phyloP scores from a whole-genome alignment of 2,888 invertebrate species.

The Hermaeophaga mercurialis region DNA sequence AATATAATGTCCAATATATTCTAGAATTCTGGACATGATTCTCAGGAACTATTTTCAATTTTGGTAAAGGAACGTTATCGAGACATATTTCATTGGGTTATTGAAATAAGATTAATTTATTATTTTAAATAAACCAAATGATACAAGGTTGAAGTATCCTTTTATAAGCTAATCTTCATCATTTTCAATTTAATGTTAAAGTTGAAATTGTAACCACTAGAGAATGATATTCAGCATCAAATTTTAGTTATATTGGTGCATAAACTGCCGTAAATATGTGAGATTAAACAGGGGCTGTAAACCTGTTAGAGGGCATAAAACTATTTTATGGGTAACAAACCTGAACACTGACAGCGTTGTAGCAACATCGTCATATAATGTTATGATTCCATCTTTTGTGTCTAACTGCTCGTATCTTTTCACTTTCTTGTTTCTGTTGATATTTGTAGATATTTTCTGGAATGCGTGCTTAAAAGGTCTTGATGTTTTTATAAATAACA shows the following conservation, averaged over 20 bases:
- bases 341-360: slow-evolving; percentile 45
- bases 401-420: slow-evolving; percentile 18
- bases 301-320: slow-evolving; percentile 50
- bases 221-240: slow-evolving; percentile 13
- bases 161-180: slow-evolving; percentile 11
- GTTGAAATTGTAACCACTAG: slow-evolving; percentile 13
- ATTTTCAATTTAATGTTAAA: slow-evolving; percentile 7
- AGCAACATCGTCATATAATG: slow-evolving; percentile 21
- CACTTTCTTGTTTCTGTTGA: slow-evolving; percentile 22
- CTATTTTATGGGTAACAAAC: slow-evolving; percentile 49
- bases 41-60: slow-evolving; percentile 19
- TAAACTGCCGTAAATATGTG: slow-evolving; percentile 47
- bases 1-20: slow-evolving; percentile 32
- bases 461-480: too few relatives aligned
- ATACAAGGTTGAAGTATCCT: too few relatives aligned
- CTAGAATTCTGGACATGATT: slow-evolving; percentile 23
- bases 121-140: too few relatives aligned
- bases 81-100: too few relatives aligned
- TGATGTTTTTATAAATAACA: too few relatives aligned
- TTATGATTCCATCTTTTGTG: slow-evolving; percentile 23
- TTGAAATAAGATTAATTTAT: too few relatives aligned
- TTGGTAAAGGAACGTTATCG: slow-evolving; percentile 14
- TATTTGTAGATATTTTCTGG: slow-evolving; percentile 16
- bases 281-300: slow-evolving; percentile 52
- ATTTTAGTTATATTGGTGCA: slow-evolving; percentile 27